Evolutionary conservation across 2,113 vertebrate species (phyloP).

Genomic region (Saguinus imperator): DNA sequence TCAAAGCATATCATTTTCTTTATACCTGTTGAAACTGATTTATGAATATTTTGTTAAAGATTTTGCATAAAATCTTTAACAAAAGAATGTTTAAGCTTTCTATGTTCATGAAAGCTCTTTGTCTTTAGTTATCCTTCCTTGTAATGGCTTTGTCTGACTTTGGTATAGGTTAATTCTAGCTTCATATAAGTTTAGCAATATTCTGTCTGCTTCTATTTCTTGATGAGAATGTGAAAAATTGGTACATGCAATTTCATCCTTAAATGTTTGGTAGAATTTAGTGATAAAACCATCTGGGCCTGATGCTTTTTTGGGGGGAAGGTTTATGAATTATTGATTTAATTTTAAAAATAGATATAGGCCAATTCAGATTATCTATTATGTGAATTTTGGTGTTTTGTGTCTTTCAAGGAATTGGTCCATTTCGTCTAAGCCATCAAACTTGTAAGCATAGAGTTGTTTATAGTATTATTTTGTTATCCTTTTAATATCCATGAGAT

Average conservation of each 20-base stretch:
- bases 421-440: background rate
- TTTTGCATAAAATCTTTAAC: background rate
- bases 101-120: background rate
- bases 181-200: background rate
- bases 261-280: constrained; percentile 6
- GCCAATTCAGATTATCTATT: background rate
- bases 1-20: background rate
- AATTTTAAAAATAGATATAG: background rate
- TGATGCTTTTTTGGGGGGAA: background rate
- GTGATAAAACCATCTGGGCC: background rate
- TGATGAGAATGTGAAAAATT: background rate
- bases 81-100: too few species aligned
- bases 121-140: background rate
- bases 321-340: background rate
- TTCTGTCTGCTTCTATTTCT: background rate
- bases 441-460: background rate
- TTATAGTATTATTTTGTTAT: background rate
- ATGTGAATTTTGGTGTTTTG: constrained; percentile 1
- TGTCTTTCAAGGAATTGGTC: background rate
- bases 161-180: background rate
- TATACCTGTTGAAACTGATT: background rate
- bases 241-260: background rate
- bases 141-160: background rate
- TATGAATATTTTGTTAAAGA: background rate
- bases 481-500: background rate